phyloP scores from a whole-genome alignment of 2,113 vertebrate genomes.

The Stigmatopora nigra region DNA sequence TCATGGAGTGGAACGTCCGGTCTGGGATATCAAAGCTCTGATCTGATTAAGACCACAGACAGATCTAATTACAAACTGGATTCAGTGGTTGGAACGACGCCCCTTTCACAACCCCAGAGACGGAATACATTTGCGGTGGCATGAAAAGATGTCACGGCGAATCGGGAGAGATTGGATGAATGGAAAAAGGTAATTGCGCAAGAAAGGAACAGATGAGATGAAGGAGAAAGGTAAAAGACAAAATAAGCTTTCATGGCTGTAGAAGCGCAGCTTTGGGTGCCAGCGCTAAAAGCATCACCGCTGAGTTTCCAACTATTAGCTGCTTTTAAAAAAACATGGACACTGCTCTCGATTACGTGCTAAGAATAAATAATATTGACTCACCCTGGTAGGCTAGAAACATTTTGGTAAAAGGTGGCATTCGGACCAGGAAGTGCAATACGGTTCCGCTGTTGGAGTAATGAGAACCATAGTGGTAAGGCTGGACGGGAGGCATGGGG shows the following conservation, averaged over 20 bases:
- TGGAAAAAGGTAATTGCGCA: constrained; percentile 34
- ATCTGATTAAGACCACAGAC: constrained; percentile 74
- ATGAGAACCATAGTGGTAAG: constrained; percentile 97
- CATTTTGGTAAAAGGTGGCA: constrained; percentile 99
- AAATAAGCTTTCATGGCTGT: constrained; percentile 37
- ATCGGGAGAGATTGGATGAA: constrained; percentile 36
- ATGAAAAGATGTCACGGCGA: constrained; percentile 43
- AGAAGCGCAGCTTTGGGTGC: constrained; percentile 9
- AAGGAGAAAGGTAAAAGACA: constrained; percentile 10
- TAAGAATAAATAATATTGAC: constrained; percentile 4
- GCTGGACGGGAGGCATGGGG: constrained; percentile 96
- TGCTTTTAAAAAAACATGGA: constrained; percentile 18
- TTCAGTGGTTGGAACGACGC: constrained; percentile 49
- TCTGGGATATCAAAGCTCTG: constrained; percentile 99
- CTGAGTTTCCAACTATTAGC: constrained; percentile 12
- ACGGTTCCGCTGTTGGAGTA: constrained; percentile 98
- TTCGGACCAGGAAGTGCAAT: constrained; percentile 93
- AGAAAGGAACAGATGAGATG: constrained; percentile 6
- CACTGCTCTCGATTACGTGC: not conserved
- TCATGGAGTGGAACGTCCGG: constrained; percentile 97
- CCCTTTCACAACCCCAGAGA: constrained; percentile 56
- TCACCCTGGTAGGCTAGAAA: constrained; percentile 96
- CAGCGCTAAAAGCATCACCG: constrained; percentile 25
- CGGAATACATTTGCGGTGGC: constrained; percentile 46
- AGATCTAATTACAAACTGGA: constrained; percentile 52